These are phyloP conservation scores for Autographa pulchrina DNA, from an alignment of 2,888 invertebrate genomes.

Conservation along the genomic window DNA sequence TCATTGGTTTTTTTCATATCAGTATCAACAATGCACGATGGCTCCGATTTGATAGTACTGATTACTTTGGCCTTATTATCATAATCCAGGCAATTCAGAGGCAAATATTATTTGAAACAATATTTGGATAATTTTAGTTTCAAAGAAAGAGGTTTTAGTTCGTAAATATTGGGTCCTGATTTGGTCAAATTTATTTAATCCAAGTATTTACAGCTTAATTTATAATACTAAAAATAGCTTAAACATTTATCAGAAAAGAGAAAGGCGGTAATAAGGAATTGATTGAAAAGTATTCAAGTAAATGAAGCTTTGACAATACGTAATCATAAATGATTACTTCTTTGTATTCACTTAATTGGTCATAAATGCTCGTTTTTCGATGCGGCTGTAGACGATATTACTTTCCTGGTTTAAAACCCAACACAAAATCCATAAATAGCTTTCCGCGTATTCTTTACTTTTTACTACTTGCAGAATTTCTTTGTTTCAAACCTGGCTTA, in stretches of 20 bases:
- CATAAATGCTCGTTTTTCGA: slow-evolving; percentile 14
- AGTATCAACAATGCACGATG: slow-evolving; percentile 38
- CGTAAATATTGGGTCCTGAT: background rate
- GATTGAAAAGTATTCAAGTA: background rate
- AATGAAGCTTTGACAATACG: background rate
- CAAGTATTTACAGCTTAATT: background rate
- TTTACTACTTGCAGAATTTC: slow-evolving; percentile 80
- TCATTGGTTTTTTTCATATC: slow-evolving; percentile 70
- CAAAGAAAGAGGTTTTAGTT: background rate
- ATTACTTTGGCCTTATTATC: slow-evolving; percentile 57
- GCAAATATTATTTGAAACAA: slow-evolving; percentile 40
- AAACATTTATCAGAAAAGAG: background rate
- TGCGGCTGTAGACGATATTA: slow-evolving; percentile 54
- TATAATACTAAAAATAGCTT: background rate
- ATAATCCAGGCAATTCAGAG: slow-evolving; percentile 49
- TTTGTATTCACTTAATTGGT: background rate
- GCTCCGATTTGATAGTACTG: slow-evolving; percentile 47
- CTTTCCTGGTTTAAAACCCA: slow-evolving; percentile 61
- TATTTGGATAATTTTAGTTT: slow-evolving; percentile 6
- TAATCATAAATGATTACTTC: background rate
- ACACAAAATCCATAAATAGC: slow-evolving; percentile 68
- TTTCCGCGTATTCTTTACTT: slow-evolving; percentile 76
- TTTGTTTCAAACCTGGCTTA: slow-evolving; percentile 79
- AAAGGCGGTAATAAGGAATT: background rate
- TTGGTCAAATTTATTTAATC: background rate